A percentile compares a stretch with the other conserved stretches of the same genome.
These are phyloP conservation scores for Buphagus erythrorhynchus DNA, from an alignment of 2,797 vertebrate genomes.

Conservation along the genomic window DNA sequence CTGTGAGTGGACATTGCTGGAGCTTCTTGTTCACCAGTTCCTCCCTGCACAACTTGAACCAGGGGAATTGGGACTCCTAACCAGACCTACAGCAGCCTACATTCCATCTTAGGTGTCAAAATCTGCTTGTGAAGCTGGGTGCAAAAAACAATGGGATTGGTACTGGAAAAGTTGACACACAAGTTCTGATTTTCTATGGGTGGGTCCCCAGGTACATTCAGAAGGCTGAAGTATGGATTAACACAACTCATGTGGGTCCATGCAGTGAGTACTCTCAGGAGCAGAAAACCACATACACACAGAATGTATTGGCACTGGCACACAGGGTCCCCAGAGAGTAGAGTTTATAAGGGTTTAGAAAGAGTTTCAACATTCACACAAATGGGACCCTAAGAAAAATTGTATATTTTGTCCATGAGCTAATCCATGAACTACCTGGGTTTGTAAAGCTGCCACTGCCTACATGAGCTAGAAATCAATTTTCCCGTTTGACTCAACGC, in stretches of 20 bases:
- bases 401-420: background rate
- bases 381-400: background rate
- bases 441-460: background rate
- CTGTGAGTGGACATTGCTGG: rapidly evolving
- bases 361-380: background rate
- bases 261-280: background rate
- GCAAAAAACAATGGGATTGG: background rate
- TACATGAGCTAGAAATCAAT: background rate
- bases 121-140: background rate
- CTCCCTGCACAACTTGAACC: background rate
- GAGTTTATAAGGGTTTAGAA: background rate
- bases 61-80: background rate
- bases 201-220: background rate
- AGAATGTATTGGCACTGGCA: background rate
- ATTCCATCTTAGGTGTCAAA: background rate
- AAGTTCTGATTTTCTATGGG: background rate
- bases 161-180: background rate
- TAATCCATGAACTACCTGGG: background rate
- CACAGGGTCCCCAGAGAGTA: background rate
- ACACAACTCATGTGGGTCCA: background rate
- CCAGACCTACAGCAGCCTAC: background rate
- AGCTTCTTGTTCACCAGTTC: background rate
- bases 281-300: background rate
- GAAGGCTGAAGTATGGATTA: background rate
- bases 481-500: background rate